Evolutionary conservation across 2,113 vertebrate genomes (phyloP).

Genomic region (Daboia siamensis): DNA sequence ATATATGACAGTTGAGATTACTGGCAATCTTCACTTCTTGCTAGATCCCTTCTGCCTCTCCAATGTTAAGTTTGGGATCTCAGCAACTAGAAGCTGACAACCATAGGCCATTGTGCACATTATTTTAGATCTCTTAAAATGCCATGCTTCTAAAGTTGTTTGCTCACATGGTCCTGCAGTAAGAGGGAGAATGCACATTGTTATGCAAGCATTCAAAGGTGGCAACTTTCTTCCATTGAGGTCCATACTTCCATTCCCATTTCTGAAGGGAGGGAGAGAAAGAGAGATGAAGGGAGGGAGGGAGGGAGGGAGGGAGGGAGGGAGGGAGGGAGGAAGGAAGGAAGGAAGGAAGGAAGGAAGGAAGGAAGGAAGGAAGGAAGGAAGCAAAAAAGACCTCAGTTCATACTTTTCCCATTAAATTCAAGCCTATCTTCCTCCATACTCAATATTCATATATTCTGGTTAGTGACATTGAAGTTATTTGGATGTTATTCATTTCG

Average conservation of each 20-base stretch:
- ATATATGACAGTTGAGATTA: not conserved
- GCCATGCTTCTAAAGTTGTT: not conserved
- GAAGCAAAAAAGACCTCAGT: no score
- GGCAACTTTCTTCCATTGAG: not conserved
- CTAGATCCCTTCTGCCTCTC: not conserved
- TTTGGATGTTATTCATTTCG: not conserved
- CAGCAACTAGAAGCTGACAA: not conserved
- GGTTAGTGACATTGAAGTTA: not conserved
- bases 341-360: fast-evolving
- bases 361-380: no score
- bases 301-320: not conserved
- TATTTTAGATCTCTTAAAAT: not conserved
- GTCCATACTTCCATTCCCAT: not conserved
- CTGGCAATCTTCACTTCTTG: not conserved
- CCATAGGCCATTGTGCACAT: not conserved
- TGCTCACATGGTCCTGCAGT: not conserved
- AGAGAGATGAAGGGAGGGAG: not conserved
- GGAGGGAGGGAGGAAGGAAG: fast-evolving
- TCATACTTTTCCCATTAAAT: no score
- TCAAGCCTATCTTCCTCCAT: no score
- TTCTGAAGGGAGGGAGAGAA: not conserved
- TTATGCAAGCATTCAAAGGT: not conserved
- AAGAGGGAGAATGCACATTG: not conserved
- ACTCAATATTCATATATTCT: no score
- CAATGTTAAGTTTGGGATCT: not conserved